Evolutionary conservation across 2,797 vertebrate genomes (phyloP), one percentile per base, ranked within the genome.

Genomic region (Spinus pinus): DNA sequence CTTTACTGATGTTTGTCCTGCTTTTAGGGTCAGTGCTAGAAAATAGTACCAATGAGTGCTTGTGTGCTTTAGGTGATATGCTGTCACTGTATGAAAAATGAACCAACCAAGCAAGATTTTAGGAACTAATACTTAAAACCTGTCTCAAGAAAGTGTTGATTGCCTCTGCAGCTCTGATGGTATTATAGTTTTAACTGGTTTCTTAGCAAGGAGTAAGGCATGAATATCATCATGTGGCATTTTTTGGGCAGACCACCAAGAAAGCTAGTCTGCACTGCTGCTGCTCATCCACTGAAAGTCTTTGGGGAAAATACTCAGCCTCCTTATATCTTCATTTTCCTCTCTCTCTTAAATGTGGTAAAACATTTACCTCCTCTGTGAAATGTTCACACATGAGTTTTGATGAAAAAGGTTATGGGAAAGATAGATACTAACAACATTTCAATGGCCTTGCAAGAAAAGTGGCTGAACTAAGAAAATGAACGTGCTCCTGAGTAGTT

Each of bases 401-500:
- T 93, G 65, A 54, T 81, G 65, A 81, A 74, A 93, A 90, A 13
- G 51, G 6, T 81, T 81, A 37, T 24, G 79, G 69, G 41, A 91
- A 88, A 88, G 8, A 78, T 53, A 75, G n/a, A 25, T 61, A 30
- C 37, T 89, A 71, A 64, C 37, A 92, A 28, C 54, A 75, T 69
- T 92, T 86, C 51, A 75, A 16, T 28, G 53, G 62, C 47, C 28
- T 66, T 62, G 42, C 20, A 80, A 49, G 24, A 62, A 92, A 93
- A 84, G 56, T 70, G 56, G 23, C 56, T 82, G 60, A 88, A 66
- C 58, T 58, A 70, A 70, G 58, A 88, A 93, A 93, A 88, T 66
- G 14, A 91, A 50, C n/a, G 23, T 56, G 31, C 53, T 56, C 53
- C 53, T 79, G 86, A 75, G 39, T 62, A 79, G 50, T 22, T 94